Evolutionary conservation across 2,113 vertebrate species (phyloP), one percentile per base, ranked within the genome.

Genomic region (Desmodus rotundus): DNA sequence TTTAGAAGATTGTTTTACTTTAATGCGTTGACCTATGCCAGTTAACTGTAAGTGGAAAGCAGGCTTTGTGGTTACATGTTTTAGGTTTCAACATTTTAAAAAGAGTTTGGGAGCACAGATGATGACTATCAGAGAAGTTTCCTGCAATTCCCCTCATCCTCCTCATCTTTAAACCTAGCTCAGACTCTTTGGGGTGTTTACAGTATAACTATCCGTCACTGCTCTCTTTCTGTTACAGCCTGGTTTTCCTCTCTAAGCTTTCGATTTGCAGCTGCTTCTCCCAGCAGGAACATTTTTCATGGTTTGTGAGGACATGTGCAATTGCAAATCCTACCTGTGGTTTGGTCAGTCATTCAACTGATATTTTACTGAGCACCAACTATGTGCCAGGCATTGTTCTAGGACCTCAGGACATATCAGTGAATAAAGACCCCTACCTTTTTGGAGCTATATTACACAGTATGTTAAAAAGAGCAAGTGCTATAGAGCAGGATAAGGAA

Each of bases 161-260:
- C 54, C 28, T 78, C 82, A 81, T 91, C 96, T 93, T 93, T 36
- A 84, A 80, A 91, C 41, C 67, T 65, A 15, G 11, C 31, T 77
- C 54, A 65, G 6, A 68, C 15, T 52, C 41, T 26, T 10, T 15
- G 41, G 16, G 12, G 2, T 10, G 67, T 41, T 52, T 47, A 68
- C 20, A 33, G 61, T 67, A 47, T 76, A 31, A 89, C 77, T 38
- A 70, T 52, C n/a, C 70, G 19, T 91, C 50, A 54, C 33, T 45
- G 7, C 15, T 77, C 19, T 77, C 87, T 93, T 26, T 47, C 47
- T 76, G 50, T 36, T 38, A 20, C 0, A 54, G 50, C 17, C 38
- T 41, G 9, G 1, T 63, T 76, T 33, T 82, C 33, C 43, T 94
- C 22, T 73, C 24, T 16, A 15, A 81, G 38, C 9, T 81, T 81